A percentile compares a stretch with the other conserved stretches of the same genome.
These are phyloP conservation scores for Helicolenus hilgendorfi DNA, from an alignment of 2,797 vertebrate genomes.

Conservation along the genomic window DNA sequence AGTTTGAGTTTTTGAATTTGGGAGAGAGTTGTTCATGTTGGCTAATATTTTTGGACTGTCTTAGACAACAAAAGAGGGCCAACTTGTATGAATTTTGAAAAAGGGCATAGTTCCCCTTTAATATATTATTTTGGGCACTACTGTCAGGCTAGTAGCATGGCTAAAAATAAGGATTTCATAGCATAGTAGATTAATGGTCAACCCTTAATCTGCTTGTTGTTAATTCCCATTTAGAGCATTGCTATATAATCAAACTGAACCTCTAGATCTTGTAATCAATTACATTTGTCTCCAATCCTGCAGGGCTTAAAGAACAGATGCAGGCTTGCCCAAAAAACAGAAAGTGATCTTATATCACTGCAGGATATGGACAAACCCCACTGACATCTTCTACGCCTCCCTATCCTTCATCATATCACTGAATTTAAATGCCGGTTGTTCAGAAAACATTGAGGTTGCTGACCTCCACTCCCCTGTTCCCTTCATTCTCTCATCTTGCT, in stretches of 20 bases:
- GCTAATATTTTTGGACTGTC: no score
- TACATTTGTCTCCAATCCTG: constrained; percentile 60
- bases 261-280: constrained; percentile 64
- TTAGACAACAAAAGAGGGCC: no score
- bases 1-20: no score
- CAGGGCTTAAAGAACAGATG: constrained; percentile 51
- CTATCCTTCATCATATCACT: constrained; percentile 44
- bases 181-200: constrained; percentile 61
- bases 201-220: constrained; percentile 67
- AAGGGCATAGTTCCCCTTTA: neutral
- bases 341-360: neutral
- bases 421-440: constrained; percentile 67
- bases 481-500: constrained; percentile 34
- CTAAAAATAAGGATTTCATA: constrained; percentile 22
- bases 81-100: no score
- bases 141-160: neutral
- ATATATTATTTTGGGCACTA: neutral
- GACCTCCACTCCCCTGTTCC: constrained; percentile 64
- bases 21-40: no score
- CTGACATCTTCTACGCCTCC: constrained; percentile 16
- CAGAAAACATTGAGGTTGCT: constrained; percentile 67
- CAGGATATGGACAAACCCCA: constrained; percentile 19
- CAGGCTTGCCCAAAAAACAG: constrained; percentile 4
- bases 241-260: constrained; percentile 56
- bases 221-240: constrained; percentile 27